Conservation (phyloP, 30 jellyfish, hydroid and myxozoan species). For the Haliclystus octoradiatus region DNA sequence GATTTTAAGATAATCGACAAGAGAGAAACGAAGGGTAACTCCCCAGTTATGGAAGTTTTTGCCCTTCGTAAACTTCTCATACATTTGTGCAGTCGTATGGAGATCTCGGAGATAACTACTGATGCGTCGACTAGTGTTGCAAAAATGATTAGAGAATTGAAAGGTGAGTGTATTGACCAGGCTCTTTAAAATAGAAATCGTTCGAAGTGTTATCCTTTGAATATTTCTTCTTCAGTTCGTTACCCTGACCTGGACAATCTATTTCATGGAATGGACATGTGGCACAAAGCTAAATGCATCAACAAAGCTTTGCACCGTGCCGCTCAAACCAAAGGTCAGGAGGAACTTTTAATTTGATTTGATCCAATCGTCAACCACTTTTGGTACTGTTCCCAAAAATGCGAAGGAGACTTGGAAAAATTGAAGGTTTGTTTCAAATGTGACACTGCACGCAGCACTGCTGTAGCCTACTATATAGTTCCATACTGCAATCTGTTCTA, state of each 20-base stretch:
- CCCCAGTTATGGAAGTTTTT: slow-evolving; percentile 9
- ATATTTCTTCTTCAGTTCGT: neutral
- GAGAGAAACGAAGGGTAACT: slow-evolving; percentile 14
- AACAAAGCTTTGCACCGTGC: neutral
- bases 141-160: slow-evolving; percentile 11
- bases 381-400: slow-evolving; percentile 6
- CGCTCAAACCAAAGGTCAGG: slow-evolving; percentile 2
- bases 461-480: no score
- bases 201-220: slow-evolving; percentile 7
- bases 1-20: slow-evolving; percentile 14
- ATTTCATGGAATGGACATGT: slow-evolving; percentile 13
- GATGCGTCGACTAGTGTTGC: slow-evolving; percentile 15
- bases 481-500: no score
- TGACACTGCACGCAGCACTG: no score
- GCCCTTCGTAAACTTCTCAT: slow-evolving; percentile 1
- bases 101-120: slow-evolving; percentile 8
- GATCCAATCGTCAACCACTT: slow-evolving; percentile 5
- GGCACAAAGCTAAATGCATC: slow-evolving; percentile 7
- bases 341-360: slow-evolving; percentile 4
- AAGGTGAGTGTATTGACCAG: no score
- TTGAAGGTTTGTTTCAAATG: no score
- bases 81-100: neutral
- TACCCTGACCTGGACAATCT: slow-evolving; percentile 1
- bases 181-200: no score
- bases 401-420: slow-evolving; percentile 11